These are phyloP conservation scores for Mythimna ferrago DNA, from an alignment of 2,888 invertebrate species.

Conservation along the genomic window DNA sequence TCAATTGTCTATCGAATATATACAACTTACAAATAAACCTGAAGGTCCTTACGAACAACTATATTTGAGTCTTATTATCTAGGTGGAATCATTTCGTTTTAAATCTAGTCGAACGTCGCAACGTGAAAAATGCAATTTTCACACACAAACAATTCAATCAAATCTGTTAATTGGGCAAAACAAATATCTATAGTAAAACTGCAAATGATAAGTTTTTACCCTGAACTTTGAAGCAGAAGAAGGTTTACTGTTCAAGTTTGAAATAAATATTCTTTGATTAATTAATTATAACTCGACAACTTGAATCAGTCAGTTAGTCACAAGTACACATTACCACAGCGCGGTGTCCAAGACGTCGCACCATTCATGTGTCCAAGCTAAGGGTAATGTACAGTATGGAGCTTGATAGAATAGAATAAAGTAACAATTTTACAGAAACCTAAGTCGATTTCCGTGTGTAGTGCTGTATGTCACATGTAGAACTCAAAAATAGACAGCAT, in stretches of 20 bases:
- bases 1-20: conserved; percentile 85
- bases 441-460: too few species aligned
- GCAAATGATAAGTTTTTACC: conserved; percentile 51
- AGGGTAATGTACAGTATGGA: not conserved
- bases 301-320: not conserved
- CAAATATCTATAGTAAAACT: conserved; percentile 38
- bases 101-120: conserved; percentile 65
- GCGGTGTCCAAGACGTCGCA: too few species aligned
- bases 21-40: conserved; percentile 84
- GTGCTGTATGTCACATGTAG: not conserved
- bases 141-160: conserved; percentile 52
- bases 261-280: conserved; percentile 12
- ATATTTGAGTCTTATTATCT: conserved; percentile 87
- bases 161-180: conserved; percentile 50
- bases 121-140: conserved; percentile 63
- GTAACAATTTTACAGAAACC: too few species aligned
- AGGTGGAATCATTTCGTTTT: conserved; percentile 86
- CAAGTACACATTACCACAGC: too few species aligned
- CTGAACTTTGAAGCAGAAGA: conserved; percentile 50
- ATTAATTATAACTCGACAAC: conserved; percentile 43
- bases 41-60: conserved; percentile 84
- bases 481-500: conserved; percentile 20
- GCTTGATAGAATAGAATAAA: too few species aligned
- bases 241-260: conserved; percentile 24
- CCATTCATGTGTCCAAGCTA: too few species aligned